These are phyloP conservation scores for Clarias laeviceps DNA, from an alignment of 2,797 vertebrate species.

Conservation along the genomic window DNA sequence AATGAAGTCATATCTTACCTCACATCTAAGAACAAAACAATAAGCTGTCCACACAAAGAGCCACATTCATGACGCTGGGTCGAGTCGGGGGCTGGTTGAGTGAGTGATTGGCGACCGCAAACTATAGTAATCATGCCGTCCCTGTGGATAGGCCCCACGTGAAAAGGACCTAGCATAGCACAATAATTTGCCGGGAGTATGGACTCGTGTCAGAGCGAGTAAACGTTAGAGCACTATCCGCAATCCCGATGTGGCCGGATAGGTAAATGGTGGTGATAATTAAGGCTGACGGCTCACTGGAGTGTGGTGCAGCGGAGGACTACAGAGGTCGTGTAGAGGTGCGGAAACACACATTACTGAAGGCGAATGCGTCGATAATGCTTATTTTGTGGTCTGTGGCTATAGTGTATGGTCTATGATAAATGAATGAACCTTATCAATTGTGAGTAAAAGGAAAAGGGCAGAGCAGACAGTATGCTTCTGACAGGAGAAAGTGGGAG, in stretches of 20 bases:
- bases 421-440: conserved; percentile 48
- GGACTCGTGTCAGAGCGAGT: conserved; percentile 63
- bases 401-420: conserved; percentile 22
- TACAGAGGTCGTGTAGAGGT: conserved; percentile 45
- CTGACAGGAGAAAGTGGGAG: conserved; percentile 6
- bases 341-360: conserved; percentile 50
- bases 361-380: conserved; percentile 47
- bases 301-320: conserved; percentile 45
- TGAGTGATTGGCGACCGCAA: conserved; percentile 45
- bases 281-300: conserved; percentile 64
- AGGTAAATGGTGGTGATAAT: conserved; percentile 66
- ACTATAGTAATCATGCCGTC: conserved; percentile 57
- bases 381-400: conserved; percentile 46
- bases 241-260: conserved; percentile 51
- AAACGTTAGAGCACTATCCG: conserved; percentile 60
- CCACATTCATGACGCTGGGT: conserved; percentile 23
- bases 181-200: conserved; percentile 33
- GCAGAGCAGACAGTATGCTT: not conserved
- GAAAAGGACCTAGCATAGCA: conserved; percentile 54
- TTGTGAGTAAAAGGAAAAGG: conserved; percentile 21
- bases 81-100: conserved; percentile 3
- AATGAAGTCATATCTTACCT: conserved; percentile 32
- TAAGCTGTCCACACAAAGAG: conserved; percentile 14
- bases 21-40: conserved; percentile 27
- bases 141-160: conserved; percentile 19